Evolutionary conservation across 2,113 vertebrate species (phyloP).

Genomic region (Alectura lathami): DNA sequence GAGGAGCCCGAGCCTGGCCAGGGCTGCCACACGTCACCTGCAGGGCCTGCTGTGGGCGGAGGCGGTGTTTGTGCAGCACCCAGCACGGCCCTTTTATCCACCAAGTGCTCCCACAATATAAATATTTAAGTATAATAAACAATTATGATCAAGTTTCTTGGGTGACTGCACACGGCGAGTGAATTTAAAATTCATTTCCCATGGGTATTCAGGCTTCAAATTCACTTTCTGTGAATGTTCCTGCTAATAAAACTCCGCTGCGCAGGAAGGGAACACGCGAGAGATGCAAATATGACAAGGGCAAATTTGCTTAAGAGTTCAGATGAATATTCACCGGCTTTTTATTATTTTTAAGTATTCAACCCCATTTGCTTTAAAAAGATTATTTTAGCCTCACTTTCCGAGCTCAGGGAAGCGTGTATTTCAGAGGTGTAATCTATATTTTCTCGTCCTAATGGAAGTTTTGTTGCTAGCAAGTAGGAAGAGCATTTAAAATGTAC

Average conservation of each 20-base stretch:
- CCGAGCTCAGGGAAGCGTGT: background rate
- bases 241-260: conserved; percentile 58
- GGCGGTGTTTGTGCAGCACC: background rate
- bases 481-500: background rate
- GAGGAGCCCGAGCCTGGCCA: fast-evolving
- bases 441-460: background rate
- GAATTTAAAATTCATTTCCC: conserved; percentile 61
- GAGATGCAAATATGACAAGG: conserved; percentile 59
- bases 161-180: conserved; percentile 53
- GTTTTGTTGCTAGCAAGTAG: background rate
- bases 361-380: conserved; percentile 3
- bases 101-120: conserved; percentile 28
- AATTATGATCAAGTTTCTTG: conserved; percentile 63
- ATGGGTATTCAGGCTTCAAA: conserved; percentile 32
- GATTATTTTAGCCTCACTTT: conserved; percentile 24
- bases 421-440: background rate
- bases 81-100: background rate
- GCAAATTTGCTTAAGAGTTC: conserved; percentile 56
- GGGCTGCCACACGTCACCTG: background rate
- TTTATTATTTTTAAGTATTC: conserved; percentile 43
- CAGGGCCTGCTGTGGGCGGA: background rate
- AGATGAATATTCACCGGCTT: conserved; percentile 63
- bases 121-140: conserved; percentile 68
- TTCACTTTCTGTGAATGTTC: conserved; percentile 45
- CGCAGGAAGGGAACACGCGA: conserved; percentile 20